These are phyloP conservation scores for Cecropterus lyciades DNA, from an alignment of 1,140 invertebrate species.

Conservation along the genomic window DNA sequence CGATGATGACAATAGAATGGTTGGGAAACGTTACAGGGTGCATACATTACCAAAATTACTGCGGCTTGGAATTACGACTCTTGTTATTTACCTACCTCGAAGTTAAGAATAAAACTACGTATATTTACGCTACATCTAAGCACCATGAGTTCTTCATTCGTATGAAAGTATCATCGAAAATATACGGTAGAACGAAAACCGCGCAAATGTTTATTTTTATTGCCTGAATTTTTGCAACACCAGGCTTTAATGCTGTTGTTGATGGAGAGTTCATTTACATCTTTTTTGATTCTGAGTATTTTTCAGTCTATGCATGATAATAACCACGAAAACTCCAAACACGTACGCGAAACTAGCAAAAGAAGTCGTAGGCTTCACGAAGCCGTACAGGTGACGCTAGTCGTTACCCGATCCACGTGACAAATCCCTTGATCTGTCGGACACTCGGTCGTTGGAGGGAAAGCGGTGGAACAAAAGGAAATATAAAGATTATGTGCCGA, in stretches of 20 bases:
- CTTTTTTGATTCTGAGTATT: no score
- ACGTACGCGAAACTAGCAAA: conserved; percentile 21
- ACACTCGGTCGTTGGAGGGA: conserved; percentile 12
- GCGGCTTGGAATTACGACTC: conserved; percentile 15
- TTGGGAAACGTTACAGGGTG: conserved; percentile 29
- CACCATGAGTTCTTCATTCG: no score
- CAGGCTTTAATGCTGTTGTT: not conserved
- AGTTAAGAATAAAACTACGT: not conserved
- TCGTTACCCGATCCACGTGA: conserved; percentile 45
- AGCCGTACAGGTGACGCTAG: conserved; percentile 61
- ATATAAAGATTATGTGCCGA: conserved; percentile 9
- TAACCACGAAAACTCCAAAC: conserved; percentile 8
- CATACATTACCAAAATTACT: conserved; percentile 30
- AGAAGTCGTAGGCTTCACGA: conserved; percentile 66
- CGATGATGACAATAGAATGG: conserved; percentile 35
- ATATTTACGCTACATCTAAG: not conserved
- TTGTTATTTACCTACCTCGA: not conserved
- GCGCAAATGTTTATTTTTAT: no score
- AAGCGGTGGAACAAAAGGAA: conserved; percentile 2
- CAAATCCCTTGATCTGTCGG: conserved; percentile 46
- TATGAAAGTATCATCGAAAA: not conserved
- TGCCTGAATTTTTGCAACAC: not conserved
- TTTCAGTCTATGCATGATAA: not conserved
- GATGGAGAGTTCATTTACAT: not conserved
- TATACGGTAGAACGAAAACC: no score